A percentile compares a stretch with the other conserved stretches of the same genome.
phyloP scores from a whole-genome alignment of 2,797 vertebrate species.

The Mus spretus region DNA sequence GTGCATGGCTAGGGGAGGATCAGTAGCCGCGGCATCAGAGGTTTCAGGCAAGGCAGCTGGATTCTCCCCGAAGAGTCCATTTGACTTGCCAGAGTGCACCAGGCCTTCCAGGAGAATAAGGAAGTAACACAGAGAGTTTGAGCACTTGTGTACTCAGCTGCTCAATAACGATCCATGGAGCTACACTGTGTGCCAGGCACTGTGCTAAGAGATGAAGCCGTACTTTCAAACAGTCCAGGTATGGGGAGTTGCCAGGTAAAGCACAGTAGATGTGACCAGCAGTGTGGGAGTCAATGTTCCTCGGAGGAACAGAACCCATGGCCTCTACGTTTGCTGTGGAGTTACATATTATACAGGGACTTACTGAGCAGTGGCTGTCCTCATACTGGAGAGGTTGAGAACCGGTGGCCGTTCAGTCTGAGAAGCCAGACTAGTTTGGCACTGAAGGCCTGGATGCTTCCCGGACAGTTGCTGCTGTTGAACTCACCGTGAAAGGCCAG shows the following conservation, averaged over 20 bases:
- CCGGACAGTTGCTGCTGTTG: neutral
- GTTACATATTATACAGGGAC: neutral
- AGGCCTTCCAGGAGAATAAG: neutral
- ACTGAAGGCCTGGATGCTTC: neutral
- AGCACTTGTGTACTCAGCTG: neutral
- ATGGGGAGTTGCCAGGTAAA: neutral
- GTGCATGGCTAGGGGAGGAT: neutral
- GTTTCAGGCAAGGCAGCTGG: neutral
- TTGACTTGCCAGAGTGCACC: neutral
- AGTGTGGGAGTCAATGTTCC: neutral
- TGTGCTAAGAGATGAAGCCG: neutral
- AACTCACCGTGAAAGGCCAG: neutral
- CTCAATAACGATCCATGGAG: neutral
- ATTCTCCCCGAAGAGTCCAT: neutral
- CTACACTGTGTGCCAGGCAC: neutral
- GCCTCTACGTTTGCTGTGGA: neutral
- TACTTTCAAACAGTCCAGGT: rapidly evolving
- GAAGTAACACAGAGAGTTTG: neutral
- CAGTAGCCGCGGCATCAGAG: neutral
- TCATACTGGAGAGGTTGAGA: neutral
- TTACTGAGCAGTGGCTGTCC: neutral
- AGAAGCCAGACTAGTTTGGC: neutral
- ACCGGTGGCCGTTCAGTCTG: neutral
- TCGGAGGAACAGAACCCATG: neutral
- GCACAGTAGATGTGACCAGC: neutral